Base-by-base conservation (phyloP, 2,113 vertebrate genomes). In the Oostethus manadensis region DNA sequence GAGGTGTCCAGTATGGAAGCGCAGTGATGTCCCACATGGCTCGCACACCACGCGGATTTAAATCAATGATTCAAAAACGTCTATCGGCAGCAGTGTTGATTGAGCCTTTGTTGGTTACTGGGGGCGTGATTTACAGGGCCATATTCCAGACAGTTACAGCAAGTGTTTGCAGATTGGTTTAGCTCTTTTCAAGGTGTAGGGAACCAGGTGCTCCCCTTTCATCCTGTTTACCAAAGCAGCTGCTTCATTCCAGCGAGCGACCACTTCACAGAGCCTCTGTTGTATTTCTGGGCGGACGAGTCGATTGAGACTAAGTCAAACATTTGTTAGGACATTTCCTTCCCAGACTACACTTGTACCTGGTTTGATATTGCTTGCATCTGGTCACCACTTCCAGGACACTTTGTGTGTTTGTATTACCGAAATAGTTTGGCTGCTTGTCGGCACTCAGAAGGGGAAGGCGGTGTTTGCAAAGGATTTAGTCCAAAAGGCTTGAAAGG, bases 201-300 rank as follows among this genome's bases (percentile, higher is more conserved):
- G 10, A 54, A 69, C 55, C 81, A 81, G 76, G 79, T 83, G 76
- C 57, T 68, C 63, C 44, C 55, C 83, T 80, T 84, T 80, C 66
- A 84, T 76, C 75, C 66, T 86, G 78, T 84, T 85, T 83, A 72
- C 66, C 38, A 59, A 49, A 33, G 71, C 73, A 76, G 70, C 81
- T 70, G 73, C 66, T 80, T 80, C 66, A 78, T 82, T 68, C 55
- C 57, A 58, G 67, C 9, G 0, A 60, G 65, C 29, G 64, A 83
- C 81, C 73, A 84, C 82, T 80, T 86, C 83, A 84, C 70, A 78
- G 76, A 58, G n/a, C 26, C 0, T 14, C 69, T 85, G 75, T 84
- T 85, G 84, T 84, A 73, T 70, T 79, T 84, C 43, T 76, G 78
- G 84, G 81, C 67, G 71, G 81, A 83, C 70, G 17, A 79, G 74